These are phyloP conservation scores for Dolichallabes microphthalmus DNA, from an alignment of 2,113 vertebrate genomes.

Conservation along the genomic window DNA sequence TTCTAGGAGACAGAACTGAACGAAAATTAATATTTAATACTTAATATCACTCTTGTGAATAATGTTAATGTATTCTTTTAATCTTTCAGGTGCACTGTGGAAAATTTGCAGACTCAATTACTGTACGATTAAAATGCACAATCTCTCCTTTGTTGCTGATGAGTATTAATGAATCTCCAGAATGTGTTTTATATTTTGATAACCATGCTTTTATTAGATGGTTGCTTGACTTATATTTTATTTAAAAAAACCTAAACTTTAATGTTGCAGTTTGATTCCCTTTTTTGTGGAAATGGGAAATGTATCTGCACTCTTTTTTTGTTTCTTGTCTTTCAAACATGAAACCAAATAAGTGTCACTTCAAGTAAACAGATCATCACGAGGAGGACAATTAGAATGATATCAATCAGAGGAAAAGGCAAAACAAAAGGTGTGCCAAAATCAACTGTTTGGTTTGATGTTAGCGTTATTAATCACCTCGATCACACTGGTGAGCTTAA, in stretches of 20 bases:
- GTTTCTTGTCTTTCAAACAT: not conserved
- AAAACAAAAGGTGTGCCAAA: conserved; percentile 21
- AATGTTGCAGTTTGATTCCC: not conserved
- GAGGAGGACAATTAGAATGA: not conserved
- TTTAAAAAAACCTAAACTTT: too few species aligned
- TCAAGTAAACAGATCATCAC: not conserved
- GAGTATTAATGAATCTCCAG: not conserved
- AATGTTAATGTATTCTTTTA: conserved; percentile 23
- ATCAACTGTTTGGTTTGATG: conserved; percentile 1
- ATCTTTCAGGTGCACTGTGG: conserved; percentile 17
- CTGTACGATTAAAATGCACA: not conserved
- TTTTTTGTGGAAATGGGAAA: not conserved
- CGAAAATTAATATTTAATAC: not conserved
- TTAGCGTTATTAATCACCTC: conserved; percentile 2
- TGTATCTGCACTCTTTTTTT: not conserved
- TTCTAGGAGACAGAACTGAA: conserved; percentile 6
- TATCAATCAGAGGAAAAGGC: conserved; percentile 10
- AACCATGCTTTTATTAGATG: not conserved
- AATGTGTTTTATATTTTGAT: not conserved
- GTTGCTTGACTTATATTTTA: not conserved
- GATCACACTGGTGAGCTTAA: not conserved
- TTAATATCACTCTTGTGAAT: not conserved
- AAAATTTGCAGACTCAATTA: conserved; percentile 5
- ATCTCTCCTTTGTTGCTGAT: not conserved
- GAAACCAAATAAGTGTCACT: not conserved